Evolutionary conservation across 2,113 vertebrate species (phyloP), one percentile per base, ranked within the genome.

Genomic region (Calypte anna): DNA sequence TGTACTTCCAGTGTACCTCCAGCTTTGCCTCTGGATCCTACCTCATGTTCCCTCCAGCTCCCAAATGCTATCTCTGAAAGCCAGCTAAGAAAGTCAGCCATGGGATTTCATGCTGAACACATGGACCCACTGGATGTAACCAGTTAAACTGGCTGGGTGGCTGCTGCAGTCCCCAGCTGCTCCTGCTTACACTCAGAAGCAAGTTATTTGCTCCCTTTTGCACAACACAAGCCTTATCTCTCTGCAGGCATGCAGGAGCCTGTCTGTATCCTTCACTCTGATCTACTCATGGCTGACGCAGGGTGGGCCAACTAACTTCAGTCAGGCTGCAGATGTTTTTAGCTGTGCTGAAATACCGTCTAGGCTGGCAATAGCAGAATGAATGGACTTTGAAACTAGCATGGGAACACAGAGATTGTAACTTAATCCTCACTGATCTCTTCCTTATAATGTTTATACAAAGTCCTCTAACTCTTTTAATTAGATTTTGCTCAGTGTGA

Each of bases 101-200:
- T 9, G 64, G 55, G 57, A 72, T 84, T 92, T 84, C 72, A 31
- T 23, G 69, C 46, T 38, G 46, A 63, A 46, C 51, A 24, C 22
- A 14, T 22, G 36, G 63, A 14, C 63, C 24, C 21, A 9, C 77
- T 31, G 13, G 4, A 28, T 0, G 0, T 27, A 95, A 92, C 94
- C 87, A 64, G 93, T 90, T 78, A 55, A 88, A 95, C 88, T 77
- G 85, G 91, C 53, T 96, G 8, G 70, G 33, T 64, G 54, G 69
- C 74, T 90, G 40, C 91, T 75, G 59, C 75, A 76, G 70, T n/a
- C 28, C 66, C 46, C 63, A 91, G 91, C 70, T 73, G 89, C 69
- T 78, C 64, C 38, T 53, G 28, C 57, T 92, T 38, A 58, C 21
- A 31, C 62, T 63, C n/a, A 62, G 66, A 69, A 91, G 21, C 67